A percentile compares a stretch with the other conserved stretches of the same genome.
Conservation (phyloP, 1,140 invertebrate species). For the Cherax destructor region DNA sequence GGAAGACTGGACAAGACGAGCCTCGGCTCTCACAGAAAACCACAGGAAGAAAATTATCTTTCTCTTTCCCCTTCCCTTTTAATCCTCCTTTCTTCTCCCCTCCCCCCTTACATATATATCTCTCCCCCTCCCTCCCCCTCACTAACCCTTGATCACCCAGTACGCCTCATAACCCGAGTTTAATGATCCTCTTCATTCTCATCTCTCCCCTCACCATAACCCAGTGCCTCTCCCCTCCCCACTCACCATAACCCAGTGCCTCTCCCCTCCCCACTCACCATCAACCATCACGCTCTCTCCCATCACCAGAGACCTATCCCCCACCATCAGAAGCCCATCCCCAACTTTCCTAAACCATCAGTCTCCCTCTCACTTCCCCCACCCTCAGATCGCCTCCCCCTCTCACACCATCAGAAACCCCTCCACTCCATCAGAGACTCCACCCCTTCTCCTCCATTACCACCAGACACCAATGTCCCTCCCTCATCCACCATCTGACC, state of each 20-base stretch:
- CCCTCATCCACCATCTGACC: no score
- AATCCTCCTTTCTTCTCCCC: background rate
- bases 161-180: background rate
- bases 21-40: no score
- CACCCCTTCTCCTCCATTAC: no score
- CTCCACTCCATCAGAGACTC: no score
- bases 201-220: background rate
- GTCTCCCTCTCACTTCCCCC: background rate
- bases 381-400: background rate
- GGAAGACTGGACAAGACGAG: no score
- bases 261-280: background rate
- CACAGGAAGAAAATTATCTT: background rate
- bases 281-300: background rate
- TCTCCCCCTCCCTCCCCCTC: background rate
- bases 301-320: no score
- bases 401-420: background rate
- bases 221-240: background rate
- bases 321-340: background rate
- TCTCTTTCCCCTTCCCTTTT: background rate
- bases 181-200: background rate
- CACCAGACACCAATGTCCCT: no score
- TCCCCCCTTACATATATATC: background rate
- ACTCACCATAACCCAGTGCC: background rate
- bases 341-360: background rate
- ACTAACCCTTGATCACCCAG: background rate